Conservation (phyloP, 1,140 invertebrate genomes). For the Listronotus bonariensis region DNA sequence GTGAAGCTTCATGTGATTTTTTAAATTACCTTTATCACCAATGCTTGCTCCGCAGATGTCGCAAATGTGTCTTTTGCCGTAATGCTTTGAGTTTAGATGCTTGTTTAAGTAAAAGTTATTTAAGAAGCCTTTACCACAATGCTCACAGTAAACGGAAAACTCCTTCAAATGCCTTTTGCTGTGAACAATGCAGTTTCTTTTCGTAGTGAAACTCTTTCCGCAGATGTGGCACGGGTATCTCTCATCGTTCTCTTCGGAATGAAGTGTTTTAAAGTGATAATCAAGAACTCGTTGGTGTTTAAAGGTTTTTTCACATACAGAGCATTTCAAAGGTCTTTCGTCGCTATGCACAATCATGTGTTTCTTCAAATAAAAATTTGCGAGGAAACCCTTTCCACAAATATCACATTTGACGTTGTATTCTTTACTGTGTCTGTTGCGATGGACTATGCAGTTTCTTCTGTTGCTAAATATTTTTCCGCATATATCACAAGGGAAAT, state of each 20-base stretch:
- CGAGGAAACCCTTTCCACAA: slow-evolving; percentile 38
- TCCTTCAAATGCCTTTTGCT: slow-evolving; percentile 64
- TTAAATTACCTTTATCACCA: slow-evolving; percentile 62
- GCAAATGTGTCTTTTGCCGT: slow-evolving; percentile 27
- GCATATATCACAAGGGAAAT: slow-evolving; percentile 32
- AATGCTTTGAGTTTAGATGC: slow-evolving; percentile 34
- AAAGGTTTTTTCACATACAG: slow-evolving; percentile 69
- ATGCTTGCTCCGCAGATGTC: slow-evolving; percentile 71
- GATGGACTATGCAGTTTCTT: slow-evolving; percentile 40
- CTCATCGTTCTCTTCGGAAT: slow-evolving; percentile 8
- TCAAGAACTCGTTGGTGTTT: slow-evolving; percentile 41
- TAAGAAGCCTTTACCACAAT: slow-evolving; percentile 44
- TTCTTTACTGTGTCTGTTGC: slow-evolving; percentile 31
- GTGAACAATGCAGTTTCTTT: slow-evolving; percentile 68
- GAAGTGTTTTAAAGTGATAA: slow-evolving; percentile 31
- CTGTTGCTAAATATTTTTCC: slow-evolving; percentile 35
- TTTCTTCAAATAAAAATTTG: slow-evolving; percentile 27
- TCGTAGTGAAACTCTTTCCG: slow-evolving; percentile 68
- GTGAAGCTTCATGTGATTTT: slow-evolving; percentile 67
- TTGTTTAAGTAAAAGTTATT: slow-evolving; percentile 23
- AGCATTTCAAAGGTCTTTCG: slow-evolving; percentile 58
- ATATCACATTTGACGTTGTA: slow-evolving; percentile 37
- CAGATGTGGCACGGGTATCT: slow-evolving; percentile 48
- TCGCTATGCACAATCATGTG: slow-evolving; percentile 55
- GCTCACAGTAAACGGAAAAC: slow-evolving; percentile 40